Evolutionary conservation across 2,888 invertebrate species (phyloP), one percentile per base, ranked within the genome.

Genomic region (Oscheius sp.): DNA sequence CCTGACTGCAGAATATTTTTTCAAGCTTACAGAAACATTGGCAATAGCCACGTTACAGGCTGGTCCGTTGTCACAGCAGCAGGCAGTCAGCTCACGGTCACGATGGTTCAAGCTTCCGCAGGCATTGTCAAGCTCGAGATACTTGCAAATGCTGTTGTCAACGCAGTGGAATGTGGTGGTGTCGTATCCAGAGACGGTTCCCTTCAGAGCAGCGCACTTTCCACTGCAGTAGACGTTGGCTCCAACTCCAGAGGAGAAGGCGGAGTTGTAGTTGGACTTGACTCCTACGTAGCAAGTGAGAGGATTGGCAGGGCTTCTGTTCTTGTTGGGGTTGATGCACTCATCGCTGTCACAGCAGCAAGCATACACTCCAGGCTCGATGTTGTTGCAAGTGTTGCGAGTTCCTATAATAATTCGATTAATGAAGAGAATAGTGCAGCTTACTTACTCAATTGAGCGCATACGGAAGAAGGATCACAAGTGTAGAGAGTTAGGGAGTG

Each of bases 41-140:
- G 69, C 43, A 21, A 55, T 29, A 18, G n/a, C 56, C 45, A 79
- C 71, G 76, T 81, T 81, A 59, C 81, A 81, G 73, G 76, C 73
- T 76, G 78, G 75, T 55, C 45, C 71, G 64, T 81, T 79, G 76
- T 81, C 78, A 58, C 79, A 80, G 69, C 81, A 81, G 74, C 81
- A 81, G n/a, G 73, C 78, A 5, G 46, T 55, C 21, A 79, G 55
- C 56, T 75, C 73, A 56, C 74, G 63, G 46, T 81, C 79, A n/a
- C 72, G 41, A 27, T 16, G 18, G 61, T 16, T 18, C n/a, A 70
- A 35, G 35, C 41, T 29, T 59, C 71, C 71, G 72, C 78, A 78
- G 61, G 76, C 70, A 64, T 80, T 72, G 73, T 77, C 75, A 13
- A 80, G 75, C 56, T 78, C 76, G 9, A 79, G 74, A 29, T 69